A percentile compares a stretch with the other conserved stretches of the same genome.
These are phyloP conservation scores for Trichonephila clavipes DNA, from an alignment of 1,140 invertebrate genomes.

Conservation along the genomic window DNA sequence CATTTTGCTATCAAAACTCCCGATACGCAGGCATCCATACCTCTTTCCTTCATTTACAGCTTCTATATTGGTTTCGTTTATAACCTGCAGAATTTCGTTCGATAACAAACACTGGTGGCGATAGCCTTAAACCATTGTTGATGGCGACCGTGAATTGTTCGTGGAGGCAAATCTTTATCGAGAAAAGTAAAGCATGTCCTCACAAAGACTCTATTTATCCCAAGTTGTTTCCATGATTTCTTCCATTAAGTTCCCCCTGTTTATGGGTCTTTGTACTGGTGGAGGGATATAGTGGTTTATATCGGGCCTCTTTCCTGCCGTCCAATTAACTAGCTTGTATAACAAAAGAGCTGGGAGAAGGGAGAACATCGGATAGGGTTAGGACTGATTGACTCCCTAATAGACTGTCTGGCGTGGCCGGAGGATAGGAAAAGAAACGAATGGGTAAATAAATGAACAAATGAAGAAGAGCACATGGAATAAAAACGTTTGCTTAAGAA, in stretches of 20 bases:
- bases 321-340: slow-evolving; percentile 70
- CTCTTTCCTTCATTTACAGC: slow-evolving; percentile 58
- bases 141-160: slow-evolving; percentile 62
- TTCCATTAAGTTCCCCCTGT: slow-evolving; percentile 74
- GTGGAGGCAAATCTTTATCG: slow-evolving; percentile 65
- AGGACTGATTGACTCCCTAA: slow-evolving; percentile 69
- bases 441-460: slow-evolving; percentile 37
- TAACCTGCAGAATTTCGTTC: slow-evolving; percentile 39
- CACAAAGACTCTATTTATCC: slow-evolving; percentile 74
- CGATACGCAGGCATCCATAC: not conserved
- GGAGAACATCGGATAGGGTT: slow-evolving; percentile 59
- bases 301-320: slow-evolving; percentile 65
- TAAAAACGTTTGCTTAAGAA: slow-evolving; percentile 49
- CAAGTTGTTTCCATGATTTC: slow-evolving; percentile 73
- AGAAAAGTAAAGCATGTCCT: slow-evolving; percentile 70
- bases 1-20: slow-evolving; percentile 38
- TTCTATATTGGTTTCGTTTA: slow-evolving; percentile 71
- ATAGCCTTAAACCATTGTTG: slow-evolving; percentile 72
- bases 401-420: slow-evolving; percentile 63
- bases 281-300: slow-evolving; percentile 69
- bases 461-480: slow-evolving; percentile 13
- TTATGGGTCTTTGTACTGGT: slow-evolving; percentile 65
- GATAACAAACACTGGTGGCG: slow-evolving; percentile 53
- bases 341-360: slow-evolving; percentile 60
- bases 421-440: slow-evolving; percentile 58